These are phyloP conservation scores for Dendrocopos noguchii DNA, from an alignment of 2,113 vertebrate species.

Conservation along the genomic window DNA sequence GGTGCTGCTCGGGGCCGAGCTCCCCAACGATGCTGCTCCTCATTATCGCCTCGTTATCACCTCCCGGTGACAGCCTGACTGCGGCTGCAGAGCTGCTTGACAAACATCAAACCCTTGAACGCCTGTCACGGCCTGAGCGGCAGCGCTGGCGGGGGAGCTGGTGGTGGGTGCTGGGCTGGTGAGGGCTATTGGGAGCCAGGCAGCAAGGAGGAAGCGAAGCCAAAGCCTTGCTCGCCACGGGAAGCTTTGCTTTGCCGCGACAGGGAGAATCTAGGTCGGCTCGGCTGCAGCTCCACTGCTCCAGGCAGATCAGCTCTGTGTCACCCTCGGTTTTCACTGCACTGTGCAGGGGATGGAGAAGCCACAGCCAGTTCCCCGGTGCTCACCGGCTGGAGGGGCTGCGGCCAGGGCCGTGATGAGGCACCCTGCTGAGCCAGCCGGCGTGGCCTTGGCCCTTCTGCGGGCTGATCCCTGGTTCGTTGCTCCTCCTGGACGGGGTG, in stretches of 20 bases:
- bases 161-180: neutral
- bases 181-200: neutral
- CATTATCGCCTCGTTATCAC: neutral
- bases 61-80: neutral
- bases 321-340: neutral
- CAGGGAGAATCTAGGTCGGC: slow-evolving; percentile 12
- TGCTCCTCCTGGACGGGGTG: neutral
- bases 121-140: neutral
- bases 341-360: neutral
- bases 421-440: neutral
- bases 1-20: neutral
- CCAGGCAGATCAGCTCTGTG: neutral
- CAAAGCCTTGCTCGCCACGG: neutral
- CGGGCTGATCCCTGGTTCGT: neutral
- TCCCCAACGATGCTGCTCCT: rapidly evolving
- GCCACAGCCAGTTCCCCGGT: neutral
- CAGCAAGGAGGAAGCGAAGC: neutral
- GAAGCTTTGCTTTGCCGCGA: neutral
- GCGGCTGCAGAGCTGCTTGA: neutral
- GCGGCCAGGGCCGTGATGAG: neutral
- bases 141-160: neutral
- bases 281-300: neutral
- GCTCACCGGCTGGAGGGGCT: neutral
- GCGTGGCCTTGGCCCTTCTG: neutral
- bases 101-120: neutral